These are phyloP conservation scores for Drosophila silvestris DNA, from an alignment of 2,888 invertebrate species.

Conservation along the genomic window DNA sequence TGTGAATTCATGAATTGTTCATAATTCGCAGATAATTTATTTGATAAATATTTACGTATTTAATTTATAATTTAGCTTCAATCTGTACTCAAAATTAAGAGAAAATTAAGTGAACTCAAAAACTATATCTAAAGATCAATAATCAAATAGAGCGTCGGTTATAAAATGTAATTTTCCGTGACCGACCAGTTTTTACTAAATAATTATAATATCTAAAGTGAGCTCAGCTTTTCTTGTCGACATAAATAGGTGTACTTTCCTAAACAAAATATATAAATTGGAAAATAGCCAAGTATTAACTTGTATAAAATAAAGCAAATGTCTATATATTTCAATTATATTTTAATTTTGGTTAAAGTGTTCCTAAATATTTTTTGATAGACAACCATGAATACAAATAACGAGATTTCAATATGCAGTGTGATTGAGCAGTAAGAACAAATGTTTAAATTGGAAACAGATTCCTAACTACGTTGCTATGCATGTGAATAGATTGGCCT, in stretches of 20 bases:
- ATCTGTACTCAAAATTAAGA: not conserved
- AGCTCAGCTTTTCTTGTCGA: not conserved
- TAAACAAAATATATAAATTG: not conserved
- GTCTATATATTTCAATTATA: not conserved
- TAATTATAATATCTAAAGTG: not conserved
- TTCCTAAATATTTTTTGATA: not conserved
- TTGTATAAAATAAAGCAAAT: slow-evolving; percentile 1
- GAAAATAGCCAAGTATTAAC: not conserved
- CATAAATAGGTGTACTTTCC: not conserved
- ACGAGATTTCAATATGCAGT: not conserved
- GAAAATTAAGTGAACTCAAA: not conserved
- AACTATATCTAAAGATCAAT: not conserved
- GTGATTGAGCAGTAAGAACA: slow-evolving; percentile 14
- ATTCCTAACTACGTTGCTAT: not conserved
- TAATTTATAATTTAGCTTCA: not conserved
- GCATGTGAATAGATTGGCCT: not conserved
- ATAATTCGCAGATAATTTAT: not conserved
- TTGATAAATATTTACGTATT: not conserved
- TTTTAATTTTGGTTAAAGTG: not conserved
- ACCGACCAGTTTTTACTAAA: not conserved
- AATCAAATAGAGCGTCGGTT: not conserved
- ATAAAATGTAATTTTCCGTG: not conserved
- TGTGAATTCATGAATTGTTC: not conserved
- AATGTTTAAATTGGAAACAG: not conserved
- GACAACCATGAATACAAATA: not conserved